phyloP scores from a whole-genome alignment of 1,140 invertebrate genomes.

The Drosophila repleta region DNA sequence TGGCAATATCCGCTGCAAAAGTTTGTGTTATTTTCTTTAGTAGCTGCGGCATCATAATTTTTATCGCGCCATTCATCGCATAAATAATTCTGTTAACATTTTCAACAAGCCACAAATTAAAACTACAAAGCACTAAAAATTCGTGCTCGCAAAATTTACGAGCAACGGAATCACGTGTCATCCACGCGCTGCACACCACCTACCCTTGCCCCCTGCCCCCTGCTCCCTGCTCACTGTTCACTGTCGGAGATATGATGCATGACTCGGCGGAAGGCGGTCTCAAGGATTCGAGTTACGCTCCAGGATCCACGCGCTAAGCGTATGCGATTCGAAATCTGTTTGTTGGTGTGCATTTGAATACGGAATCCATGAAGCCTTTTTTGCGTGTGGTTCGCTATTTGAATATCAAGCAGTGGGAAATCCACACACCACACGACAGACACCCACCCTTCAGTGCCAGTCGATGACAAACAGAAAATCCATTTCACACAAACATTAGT shows the following conservation, averaged over 20 bases:
- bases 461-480: slow-evolving; percentile 82
- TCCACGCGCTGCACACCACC: slow-evolving; percentile 67
- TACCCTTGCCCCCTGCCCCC: slow-evolving; percentile 14
- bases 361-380: slow-evolving; percentile 50
- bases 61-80: slow-evolving; percentile 60
- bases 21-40: slow-evolving; percentile 5
- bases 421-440: slow-evolving; percentile 47
- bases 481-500: slow-evolving; percentile 81
- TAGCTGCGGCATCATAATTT: slow-evolving; percentile 57
- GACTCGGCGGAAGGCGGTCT: slow-evolving; percentile 71
- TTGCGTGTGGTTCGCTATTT: slow-evolving; percentile 59
- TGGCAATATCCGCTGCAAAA: slow-evolving; percentile 66
- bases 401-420: slow-evolving; percentile 76
- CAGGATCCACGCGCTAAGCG: slow-evolving; percentile 69
- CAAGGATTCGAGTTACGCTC: slow-evolving; percentile 45
- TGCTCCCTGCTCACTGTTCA: slow-evolving; percentile 28
- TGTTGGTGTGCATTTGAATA: slow-evolving; percentile 68
- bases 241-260: slow-evolving; percentile 70
- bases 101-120: slow-evolving; percentile 82
- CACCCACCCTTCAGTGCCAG: slow-evolving; percentile 6
- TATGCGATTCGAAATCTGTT: slow-evolving; percentile 77
- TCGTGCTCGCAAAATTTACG: slow-evolving; percentile 70
- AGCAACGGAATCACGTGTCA: slow-evolving; percentile 82
- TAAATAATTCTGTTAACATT: slow-evolving; percentile 81
- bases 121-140: slow-evolving; percentile 83